Evolutionary conservation across 2,797 vertebrate genomes (phyloP).

Genomic region (Falco berigora): DNA sequence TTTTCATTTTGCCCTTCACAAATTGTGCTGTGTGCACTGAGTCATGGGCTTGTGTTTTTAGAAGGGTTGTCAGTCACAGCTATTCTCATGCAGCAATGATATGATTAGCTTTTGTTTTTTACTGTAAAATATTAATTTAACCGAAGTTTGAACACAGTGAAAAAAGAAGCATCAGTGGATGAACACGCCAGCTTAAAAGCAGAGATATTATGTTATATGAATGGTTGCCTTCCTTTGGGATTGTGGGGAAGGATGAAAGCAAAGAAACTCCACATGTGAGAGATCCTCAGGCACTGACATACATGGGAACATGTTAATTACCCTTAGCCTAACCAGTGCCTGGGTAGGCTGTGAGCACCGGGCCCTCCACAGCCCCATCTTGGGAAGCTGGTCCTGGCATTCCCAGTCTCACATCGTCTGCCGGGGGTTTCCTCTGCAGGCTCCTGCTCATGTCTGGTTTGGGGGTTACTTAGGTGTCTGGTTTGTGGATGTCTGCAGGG

Average conservation of each 20-base stretch:
- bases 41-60: conserved; percentile 28
- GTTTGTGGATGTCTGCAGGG: background rate
- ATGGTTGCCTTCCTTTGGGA: background rate
- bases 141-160: conserved; percentile 4
- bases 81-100: background rate
- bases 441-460: background rate
- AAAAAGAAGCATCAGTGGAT: background rate
- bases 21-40: background rate
- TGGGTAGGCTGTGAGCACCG: background rate
- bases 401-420: background rate
- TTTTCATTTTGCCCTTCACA: conserved; percentile 7
- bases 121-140: conserved; percentile 27
- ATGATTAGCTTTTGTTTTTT: conserved; percentile 15
- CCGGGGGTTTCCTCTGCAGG: background rate
- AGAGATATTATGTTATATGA: background rate
- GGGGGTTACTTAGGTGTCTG: background rate
- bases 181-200: background rate
- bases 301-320: background rate
- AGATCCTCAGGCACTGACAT: background rate
- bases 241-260: background rate
- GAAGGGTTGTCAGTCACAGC: conserved; percentile 30
- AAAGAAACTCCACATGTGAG: background rate
- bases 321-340: background rate
- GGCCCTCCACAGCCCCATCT: background rate
- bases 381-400: background rate